A percentile compares a stretch with the other conserved stretches of the same genome.
Conservation (phyloP, 2,797 vertebrate genomes). For the Nasua narica region DNA sequence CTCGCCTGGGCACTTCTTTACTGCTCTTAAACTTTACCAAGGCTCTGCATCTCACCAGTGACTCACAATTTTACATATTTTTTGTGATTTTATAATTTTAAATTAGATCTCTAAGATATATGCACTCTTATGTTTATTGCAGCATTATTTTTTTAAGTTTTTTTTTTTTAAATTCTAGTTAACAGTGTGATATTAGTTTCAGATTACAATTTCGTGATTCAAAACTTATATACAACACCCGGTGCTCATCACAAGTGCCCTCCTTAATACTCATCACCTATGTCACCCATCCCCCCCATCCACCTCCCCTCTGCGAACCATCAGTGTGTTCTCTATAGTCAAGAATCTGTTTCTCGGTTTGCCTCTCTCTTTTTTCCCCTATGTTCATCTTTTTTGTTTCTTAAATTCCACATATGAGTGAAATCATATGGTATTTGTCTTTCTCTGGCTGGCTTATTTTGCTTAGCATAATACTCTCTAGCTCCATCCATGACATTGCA, state of each 20-base stretch:
- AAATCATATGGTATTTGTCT: neutral
- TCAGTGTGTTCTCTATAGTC: neutral
- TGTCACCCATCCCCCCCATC: neutral
- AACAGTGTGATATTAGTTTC: neutral
- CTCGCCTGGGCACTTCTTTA: neutral
- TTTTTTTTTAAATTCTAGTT: neutral
- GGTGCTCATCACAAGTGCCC: neutral
- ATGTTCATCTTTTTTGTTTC: neutral
- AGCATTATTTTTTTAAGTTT: neutral
- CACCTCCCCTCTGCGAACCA: neutral
- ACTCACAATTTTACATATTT: neutral
- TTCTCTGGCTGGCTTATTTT: neutral
- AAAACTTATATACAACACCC: neutral
- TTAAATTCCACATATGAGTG: neutral
- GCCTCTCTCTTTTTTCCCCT: neutral
- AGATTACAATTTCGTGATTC: neutral
- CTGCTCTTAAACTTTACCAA: neutral
- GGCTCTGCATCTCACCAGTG: neutral
- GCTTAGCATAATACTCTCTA: neutral
- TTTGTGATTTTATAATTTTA: neutral
- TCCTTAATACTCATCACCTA: neutral
- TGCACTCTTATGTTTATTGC: neutral
- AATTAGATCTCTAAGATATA: neutral
- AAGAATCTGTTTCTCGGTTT: neutral
- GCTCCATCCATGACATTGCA: neutral